Conservation (phyloP, 2,113 vertebrate species). For the Odobenus rosmarus region DNA sequence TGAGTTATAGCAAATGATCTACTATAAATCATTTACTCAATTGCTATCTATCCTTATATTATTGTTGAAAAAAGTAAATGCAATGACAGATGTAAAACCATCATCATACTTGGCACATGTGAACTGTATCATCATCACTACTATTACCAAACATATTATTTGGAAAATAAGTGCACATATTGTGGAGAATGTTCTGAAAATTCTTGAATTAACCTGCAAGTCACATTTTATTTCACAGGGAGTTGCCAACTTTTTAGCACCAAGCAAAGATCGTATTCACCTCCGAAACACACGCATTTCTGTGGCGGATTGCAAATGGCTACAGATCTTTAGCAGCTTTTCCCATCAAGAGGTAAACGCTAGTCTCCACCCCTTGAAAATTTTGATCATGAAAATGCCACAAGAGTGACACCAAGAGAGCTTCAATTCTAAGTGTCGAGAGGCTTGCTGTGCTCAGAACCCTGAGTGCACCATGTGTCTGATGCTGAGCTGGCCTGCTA, state of each 20-base stretch:
- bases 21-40: neutral
- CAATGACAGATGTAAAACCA: neutral
- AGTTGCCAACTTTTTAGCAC: neutral
- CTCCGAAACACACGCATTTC: neutral
- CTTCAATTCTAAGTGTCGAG: neutral
- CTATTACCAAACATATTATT: neutral
- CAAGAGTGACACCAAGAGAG: neutral
- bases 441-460: neutral
- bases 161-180: neutral
- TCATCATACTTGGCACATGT: neutral
- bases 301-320: neutral
- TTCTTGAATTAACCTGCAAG: neutral
- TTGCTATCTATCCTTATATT: neutral
- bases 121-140: neutral
- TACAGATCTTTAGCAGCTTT: neutral
- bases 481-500: neutral
- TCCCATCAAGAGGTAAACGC: neutral
- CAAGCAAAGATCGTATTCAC: neutral
- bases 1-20: neutral
- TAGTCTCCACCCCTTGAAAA: neutral
- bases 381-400: neutral
- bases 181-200: neutral
- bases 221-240: neutral
- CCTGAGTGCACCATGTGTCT: neutral
- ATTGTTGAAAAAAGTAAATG: slow-evolving; percentile 1